Evolutionary conservation across 2,888 invertebrate species (phyloP).

Genomic region (Rhagonycha fulva): DNA sequence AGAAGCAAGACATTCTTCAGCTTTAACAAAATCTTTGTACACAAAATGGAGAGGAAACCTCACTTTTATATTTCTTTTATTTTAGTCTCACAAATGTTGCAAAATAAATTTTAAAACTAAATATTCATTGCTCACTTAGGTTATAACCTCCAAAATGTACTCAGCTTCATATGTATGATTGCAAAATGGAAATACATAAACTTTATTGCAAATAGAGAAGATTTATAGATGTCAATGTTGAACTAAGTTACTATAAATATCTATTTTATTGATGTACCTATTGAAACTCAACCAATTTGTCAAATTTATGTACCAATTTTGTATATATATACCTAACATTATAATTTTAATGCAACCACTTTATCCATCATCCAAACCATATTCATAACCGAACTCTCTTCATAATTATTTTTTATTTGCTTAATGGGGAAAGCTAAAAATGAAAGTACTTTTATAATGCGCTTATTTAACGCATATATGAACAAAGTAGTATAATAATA

Average conservation of each 20-base stretch:
- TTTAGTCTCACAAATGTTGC: not conserved
- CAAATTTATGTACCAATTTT: not conserved
- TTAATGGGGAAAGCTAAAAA: not conserved
- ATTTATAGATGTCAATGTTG: conserved; percentile 24
- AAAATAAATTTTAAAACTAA: not conserved
- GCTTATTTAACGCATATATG: conserved; percentile 21
- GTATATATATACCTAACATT: not conserved
- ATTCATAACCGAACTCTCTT: not conserved
- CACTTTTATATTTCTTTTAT: not conserved
- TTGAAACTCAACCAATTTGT: not conserved
- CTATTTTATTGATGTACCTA: conserved; percentile 21
- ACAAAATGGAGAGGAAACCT: not conserved
- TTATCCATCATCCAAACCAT: not conserved
- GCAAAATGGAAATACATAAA: conserved; percentile 2
- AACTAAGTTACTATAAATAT: conserved; percentile 21
- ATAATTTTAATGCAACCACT: not conserved
- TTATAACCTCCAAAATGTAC: not conserved
- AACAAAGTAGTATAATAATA: conserved; percentile 7
- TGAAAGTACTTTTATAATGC: conserved; percentile 8
- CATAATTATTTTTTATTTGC: not conserved
- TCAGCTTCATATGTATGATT: not conserved
- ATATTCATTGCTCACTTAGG: not conserved
- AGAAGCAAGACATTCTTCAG: not conserved
- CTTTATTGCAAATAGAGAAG: conserved; percentile 18
- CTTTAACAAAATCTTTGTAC: not conserved